A percentile compares a stretch with the other conserved stretches of the same genome.
Evolutionary conservation across 1,140 invertebrate species (phyloP).

Genomic region (Solen grandis): DNA sequence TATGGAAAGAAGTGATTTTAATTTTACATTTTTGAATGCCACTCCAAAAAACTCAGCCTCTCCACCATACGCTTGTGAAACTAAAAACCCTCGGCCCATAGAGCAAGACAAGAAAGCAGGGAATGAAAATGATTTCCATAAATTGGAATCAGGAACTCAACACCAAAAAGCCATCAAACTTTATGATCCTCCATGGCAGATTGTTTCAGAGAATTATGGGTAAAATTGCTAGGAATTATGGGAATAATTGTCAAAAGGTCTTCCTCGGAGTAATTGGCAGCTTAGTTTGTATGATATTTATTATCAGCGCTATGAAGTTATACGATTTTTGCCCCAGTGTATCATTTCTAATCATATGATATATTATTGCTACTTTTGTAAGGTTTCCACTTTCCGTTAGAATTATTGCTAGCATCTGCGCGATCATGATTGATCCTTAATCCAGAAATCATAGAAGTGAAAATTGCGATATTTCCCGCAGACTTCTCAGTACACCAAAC

Average conservation of each 20-base stretch:
- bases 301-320: conserved; percentile 50
- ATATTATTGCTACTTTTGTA: conserved; percentile 38
- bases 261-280: conserved; percentile 46
- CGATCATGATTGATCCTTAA: conserved; percentile 33
- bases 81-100: neutral
- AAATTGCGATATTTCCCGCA: neutral
- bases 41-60: neutral
- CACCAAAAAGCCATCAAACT: no score
- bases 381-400: conserved; percentile 28
- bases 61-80: neutral
- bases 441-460: conserved; percentile 40
- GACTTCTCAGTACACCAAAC: neutral
- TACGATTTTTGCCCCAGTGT: conserved; percentile 22
- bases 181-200: neutral
- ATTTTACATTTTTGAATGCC: no score
- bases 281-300: conserved; percentile 47
- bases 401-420: conserved; percentile 22
- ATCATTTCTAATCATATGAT: conserved; percentile 57
- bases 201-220: neutral
- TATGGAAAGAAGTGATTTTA: conserved; percentile 35
- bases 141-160: no score
- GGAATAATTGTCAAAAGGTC: conserved; percentile 17
- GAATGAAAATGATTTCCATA: no score
- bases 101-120: no score
- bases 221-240: conserved; percentile 22